Conservation (phyloP, 2,113 vertebrate species). For the Chinchilla lanigera region DNA sequence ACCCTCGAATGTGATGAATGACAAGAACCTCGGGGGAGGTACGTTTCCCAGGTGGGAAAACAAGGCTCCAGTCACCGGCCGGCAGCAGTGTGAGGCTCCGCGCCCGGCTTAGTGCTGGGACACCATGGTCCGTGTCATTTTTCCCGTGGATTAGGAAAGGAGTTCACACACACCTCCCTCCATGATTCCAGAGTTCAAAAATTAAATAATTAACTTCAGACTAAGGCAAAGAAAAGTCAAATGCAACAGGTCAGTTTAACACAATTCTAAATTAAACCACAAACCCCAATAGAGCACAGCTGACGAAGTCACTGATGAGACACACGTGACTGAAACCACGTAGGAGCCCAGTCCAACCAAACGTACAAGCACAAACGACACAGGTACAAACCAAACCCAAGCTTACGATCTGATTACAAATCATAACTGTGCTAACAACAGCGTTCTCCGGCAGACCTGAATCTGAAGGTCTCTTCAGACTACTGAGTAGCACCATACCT, state of each 20-base stretch:
- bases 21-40: fast-evolving
- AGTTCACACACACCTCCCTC: neutral
- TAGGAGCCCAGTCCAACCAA: conserved; percentile 85
- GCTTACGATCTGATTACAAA: conserved; percentile 88
- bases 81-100: neutral
- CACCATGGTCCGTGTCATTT: fast-evolving
- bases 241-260: conserved; percentile 90
- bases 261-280: conserved; percentile 91
- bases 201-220: conserved; percentile 97
- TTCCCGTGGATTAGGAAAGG: neutral
- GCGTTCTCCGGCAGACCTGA: conserved; percentile 86
- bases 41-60: neutral
- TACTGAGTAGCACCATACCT: conserved; percentile 85
- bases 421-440: conserved; percentile 80
- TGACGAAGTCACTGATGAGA: conserved; percentile 88
- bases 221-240: conserved; percentile 90
- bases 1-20: neutral
- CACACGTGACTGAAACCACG: conserved; percentile 86
- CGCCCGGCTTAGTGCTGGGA: no score
- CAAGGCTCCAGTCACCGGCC: fast-evolving
- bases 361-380: conserved; percentile 89
- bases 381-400: conserved; percentile 89
- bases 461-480: conserved; percentile 73
- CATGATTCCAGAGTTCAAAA: conserved; percentile 89
- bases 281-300: conserved; percentile 87